These are phyloP conservation scores for Morelia viridis DNA, from an alignment of 2,797 vertebrate genomes.

Conservation along the genomic window DNA sequence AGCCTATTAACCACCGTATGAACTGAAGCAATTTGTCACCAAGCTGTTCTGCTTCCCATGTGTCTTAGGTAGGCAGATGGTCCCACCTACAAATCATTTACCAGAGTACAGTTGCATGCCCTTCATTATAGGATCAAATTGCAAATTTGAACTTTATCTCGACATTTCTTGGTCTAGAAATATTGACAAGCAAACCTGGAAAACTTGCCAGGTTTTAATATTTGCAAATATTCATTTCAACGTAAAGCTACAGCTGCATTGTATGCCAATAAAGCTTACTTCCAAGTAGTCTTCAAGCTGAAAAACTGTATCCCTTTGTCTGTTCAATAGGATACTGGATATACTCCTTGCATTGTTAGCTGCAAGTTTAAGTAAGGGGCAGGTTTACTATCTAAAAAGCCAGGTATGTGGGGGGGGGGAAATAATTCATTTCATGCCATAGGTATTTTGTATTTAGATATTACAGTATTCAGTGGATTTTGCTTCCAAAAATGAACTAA, in stretches of 20 bases:
- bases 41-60: neutral
- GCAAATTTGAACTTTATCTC: neutral
- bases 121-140: neutral
- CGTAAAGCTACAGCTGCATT: neutral
- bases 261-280: neutral
- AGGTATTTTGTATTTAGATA: neutral
- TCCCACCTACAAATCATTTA: neutral
- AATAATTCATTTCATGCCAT: neutral
- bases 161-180: neutral
- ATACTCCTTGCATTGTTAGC: neutral
- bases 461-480: neutral
- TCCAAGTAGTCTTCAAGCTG: neutral
- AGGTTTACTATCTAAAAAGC: neutral
- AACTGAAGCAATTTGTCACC: neutral
- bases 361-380: neutral
- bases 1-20: neutral
- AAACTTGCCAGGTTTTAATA: neutral
- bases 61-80: neutral
- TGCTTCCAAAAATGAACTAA: neutral
- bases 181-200: neutral
- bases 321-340: neutral
- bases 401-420: neutral
- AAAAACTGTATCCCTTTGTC: neutral
- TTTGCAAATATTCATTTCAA: neutral
- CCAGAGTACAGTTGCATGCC: neutral